These are phyloP conservation scores for Narcine bancroftii DNA, from an alignment of 2,113 vertebrate species.

Conservation along the genomic window DNA sequence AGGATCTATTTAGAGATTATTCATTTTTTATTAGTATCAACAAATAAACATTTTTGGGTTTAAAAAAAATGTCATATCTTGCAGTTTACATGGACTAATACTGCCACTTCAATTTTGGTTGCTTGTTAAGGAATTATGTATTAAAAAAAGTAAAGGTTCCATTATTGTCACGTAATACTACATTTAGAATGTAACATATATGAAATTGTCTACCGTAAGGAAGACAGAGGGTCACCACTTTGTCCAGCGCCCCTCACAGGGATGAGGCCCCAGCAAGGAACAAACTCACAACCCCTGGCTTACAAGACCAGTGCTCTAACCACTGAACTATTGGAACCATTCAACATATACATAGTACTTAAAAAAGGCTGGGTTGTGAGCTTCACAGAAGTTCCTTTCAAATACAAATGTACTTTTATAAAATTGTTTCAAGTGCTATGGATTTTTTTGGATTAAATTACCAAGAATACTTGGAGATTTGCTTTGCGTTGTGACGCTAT, in stretches of 20 bases:
- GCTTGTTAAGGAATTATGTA: not conserved
- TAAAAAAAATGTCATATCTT: not conserved
- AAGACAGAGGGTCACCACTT: too few species aligned
- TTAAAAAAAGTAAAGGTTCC: too few species aligned
- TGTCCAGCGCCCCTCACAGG: too few species aligned
- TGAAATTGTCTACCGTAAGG: too few species aligned
- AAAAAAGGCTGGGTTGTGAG: not conserved
- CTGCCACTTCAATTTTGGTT: not conserved
- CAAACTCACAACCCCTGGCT: too few species aligned
- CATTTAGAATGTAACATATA: too few species aligned
- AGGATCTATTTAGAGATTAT: not conserved
- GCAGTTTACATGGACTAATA: not conserved
- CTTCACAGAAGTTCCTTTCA: not conserved
- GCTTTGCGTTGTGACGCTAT: not conserved
- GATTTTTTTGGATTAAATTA: not conserved
- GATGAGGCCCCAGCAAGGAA: too few species aligned
- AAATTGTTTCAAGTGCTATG: not conserved
- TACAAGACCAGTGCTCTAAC: too few species aligned
- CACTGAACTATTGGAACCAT: too few species aligned
- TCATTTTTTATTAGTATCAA: not conserved
- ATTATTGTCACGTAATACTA: too few species aligned
- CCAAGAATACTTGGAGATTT: not conserved
- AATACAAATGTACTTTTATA: slow-evolving; percentile 19
- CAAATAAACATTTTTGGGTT: not conserved
- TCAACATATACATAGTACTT: not conserved